phyloP scores from a whole-genome alignment of 2,113 vertebrate species.

The Caranx melampygus region DNA sequence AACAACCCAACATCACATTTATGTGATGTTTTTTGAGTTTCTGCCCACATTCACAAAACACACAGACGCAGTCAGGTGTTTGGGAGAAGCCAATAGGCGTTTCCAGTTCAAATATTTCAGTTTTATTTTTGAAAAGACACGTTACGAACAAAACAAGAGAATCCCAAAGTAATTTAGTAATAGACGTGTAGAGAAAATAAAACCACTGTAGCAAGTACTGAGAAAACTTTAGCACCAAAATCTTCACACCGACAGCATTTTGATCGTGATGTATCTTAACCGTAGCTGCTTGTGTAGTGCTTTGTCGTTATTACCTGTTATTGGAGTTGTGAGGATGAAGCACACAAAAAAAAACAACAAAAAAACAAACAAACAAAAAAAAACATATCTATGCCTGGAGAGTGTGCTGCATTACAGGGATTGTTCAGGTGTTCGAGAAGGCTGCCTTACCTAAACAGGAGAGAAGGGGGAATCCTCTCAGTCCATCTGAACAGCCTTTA shows the following conservation, averaged over 20 bases:
- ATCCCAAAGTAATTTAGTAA: constrained; percentile 13
- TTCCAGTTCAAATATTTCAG: not conserved
- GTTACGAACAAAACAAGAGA: not conserved
- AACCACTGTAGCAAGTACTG: constrained; percentile 63
- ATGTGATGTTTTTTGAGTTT: not conserved
- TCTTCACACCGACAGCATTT: constrained; percentile 71
- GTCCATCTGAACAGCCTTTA: constrained; percentile 38
- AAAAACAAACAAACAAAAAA: too few species aligned
- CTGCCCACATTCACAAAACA: not conserved
- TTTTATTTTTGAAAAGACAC: constrained; percentile 1
- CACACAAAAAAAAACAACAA: constrained; percentile 23
- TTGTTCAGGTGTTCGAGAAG: constrained; percentile 46
- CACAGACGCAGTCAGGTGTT: not conserved
- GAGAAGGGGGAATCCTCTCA: constrained; percentile 16
- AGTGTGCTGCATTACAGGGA: constrained; percentile 51
- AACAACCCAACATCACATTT: not conserved
- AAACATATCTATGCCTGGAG: constrained; percentile 59
- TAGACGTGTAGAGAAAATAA: constrained; percentile 10
- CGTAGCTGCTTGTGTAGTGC: constrained; percentile 77
- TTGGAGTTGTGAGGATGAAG: constrained; percentile 60
- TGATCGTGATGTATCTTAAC: constrained; percentile 67
- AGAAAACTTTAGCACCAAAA: constrained; percentile 61
- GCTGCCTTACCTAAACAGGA: constrained; percentile 31
- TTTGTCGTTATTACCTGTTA: constrained; percentile 62
- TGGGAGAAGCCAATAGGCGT: not conserved